Conservation (phyloP, 2,113 vertebrate species). For the Numenius arquata region DNA sequence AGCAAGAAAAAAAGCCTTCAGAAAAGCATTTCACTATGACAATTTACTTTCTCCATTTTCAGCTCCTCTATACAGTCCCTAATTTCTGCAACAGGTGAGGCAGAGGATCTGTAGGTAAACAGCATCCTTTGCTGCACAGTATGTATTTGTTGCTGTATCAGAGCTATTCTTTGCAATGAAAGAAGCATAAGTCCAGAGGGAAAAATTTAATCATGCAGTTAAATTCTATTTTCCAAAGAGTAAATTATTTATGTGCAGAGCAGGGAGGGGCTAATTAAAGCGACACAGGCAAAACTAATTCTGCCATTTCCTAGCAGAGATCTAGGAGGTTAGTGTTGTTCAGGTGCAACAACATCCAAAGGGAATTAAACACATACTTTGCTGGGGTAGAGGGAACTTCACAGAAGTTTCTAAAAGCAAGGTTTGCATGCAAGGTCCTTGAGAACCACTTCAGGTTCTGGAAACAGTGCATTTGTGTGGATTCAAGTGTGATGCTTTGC, state of each 20-base stretch:
- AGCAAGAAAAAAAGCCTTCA: neutral
- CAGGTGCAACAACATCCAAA: neutral
- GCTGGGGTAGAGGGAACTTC: neutral
- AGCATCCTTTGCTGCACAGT: neutral
- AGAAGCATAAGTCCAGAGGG: neutral
- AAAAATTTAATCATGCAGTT: neutral
- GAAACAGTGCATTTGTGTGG: neutral
- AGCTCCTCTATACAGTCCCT: neutral
- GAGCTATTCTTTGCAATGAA: neutral
- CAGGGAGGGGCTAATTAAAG: slow-evolving; percentile 8
- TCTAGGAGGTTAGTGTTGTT: neutral
- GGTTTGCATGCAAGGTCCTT: neutral
- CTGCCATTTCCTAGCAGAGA: neutral
- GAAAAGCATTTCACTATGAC: neutral
- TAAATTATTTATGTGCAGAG: slow-evolving; percentile 18
- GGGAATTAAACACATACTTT: neutral
- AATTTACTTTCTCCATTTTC: neutral
- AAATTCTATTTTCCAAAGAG: neutral
- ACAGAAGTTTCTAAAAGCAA: neutral
- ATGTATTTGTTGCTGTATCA: neutral
- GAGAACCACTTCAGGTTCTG: neutral
- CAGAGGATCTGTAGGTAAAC: neutral
- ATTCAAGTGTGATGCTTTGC: neutral
- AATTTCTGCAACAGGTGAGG: neutral
- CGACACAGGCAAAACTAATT: neutral